phyloP scores from a whole-genome alignment of 35 echinoderm and acorn worm genomes.

The Lytechinus pictus region DNA sequence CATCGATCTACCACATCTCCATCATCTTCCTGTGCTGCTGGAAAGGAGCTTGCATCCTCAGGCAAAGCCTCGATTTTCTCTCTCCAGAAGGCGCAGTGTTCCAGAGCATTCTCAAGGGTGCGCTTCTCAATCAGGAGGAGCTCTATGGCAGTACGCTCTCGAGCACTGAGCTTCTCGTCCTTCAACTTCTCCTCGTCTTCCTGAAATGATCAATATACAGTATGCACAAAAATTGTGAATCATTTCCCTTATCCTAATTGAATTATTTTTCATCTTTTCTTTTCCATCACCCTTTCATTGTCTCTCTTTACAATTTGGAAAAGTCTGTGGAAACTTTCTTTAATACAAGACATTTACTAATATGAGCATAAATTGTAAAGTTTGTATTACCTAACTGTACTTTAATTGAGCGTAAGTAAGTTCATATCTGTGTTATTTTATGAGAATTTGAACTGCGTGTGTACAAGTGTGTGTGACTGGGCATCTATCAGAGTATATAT shows the following conservation, averaged over 20 bases:
- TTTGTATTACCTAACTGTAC: background rate
- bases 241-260: background rate
- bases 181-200: conserved; percentile 66
- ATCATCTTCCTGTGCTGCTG: conserved; percentile 27
- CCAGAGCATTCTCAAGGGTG: conserved; percentile 75
- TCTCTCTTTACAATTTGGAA: background rate
- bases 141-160: conserved; percentile 65
- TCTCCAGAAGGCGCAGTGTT: conserved; percentile 58
- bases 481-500: too few relatives aligned
- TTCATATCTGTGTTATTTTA: too few relatives aligned
- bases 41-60: conserved; percentile 65
- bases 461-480: too few relatives aligned
- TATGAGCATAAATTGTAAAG: background rate
- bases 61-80: conserved; percentile 59
- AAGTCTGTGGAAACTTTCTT: background rate
- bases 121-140: conserved; percentile 70
- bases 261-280: background rate
- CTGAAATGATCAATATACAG: conserved; percentile 34
- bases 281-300: background rate
- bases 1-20: conserved; percentile 49
- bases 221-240: background rate
- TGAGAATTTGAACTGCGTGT: too few relatives aligned
- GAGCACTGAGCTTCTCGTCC: conserved; percentile 47
- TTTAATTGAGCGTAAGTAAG: too few relatives aligned
- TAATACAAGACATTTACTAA: background rate